phyloP scores from a whole-genome alignment of 92 coral and sea anemone species.

The Scolanthus callimorphus region DNA sequence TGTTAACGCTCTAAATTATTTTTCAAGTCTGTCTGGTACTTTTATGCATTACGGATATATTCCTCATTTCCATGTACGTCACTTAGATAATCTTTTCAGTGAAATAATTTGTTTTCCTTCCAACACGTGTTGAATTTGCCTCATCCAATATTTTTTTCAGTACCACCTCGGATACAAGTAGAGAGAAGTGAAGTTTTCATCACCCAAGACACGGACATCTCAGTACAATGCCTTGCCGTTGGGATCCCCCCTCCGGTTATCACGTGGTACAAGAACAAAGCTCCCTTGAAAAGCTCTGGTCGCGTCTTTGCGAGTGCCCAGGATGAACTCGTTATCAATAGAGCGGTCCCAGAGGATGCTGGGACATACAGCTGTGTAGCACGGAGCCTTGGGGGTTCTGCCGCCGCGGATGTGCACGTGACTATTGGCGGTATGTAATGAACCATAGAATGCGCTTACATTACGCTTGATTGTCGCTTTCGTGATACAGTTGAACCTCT shows the following conservation, averaged over 20 bases:
- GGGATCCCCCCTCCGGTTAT: slow-evolving; percentile 74
- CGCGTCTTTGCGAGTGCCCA: slow-evolving; percentile 40
- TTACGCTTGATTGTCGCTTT: too few relatives aligned
- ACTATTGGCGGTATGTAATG: slow-evolving; percentile 47
- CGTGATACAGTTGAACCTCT: too few relatives aligned
- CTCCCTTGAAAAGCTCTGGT: slow-evolving; percentile 17
- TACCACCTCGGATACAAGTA: slow-evolving; percentile 71
- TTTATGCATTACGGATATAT: too few relatives aligned
- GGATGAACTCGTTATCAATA: slow-evolving; percentile 47
- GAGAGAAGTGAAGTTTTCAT: slow-evolving; percentile 53
- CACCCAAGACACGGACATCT: slow-evolving; percentile 30
- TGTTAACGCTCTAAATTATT: too few relatives aligned
- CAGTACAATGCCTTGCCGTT: slow-evolving; percentile 59
- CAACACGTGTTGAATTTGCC: too few relatives aligned
- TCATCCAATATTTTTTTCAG: too few relatives aligned
- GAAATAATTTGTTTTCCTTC: too few relatives aligned
- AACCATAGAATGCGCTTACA: too few relatives aligned
- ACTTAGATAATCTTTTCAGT: too few relatives aligned
- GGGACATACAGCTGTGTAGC: slow-evolving; percentile 71
- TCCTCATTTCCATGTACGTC: too few relatives aligned
- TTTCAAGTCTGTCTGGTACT: too few relatives aligned
- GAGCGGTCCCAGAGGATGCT: slow-evolving; percentile 65
- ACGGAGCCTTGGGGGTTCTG: slow-evolving; percentile 59
- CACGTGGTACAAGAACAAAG: slow-evolving; percentile 57
- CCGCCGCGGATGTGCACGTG: slow-evolving; percentile 35